A percentile compares a stretch with the other conserved stretches of the same genome.
Evolutionary conservation across 2,113 vertebrate species (phyloP).

Genomic region (Pavo muticus): DNA sequence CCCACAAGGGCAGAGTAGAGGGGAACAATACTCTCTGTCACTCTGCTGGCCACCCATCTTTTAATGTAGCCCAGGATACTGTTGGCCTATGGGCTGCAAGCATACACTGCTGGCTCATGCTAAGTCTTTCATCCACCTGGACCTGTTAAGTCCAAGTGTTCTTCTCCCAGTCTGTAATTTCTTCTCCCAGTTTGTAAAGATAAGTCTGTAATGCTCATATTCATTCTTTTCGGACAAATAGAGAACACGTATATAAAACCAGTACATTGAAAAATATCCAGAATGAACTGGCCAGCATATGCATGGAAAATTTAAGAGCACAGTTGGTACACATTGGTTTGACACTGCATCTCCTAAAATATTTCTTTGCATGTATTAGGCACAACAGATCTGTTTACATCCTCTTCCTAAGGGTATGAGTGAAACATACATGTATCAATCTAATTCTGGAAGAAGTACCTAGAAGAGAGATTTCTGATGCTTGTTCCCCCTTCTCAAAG

Average conservation of each 20-base stretch:
- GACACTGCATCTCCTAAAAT: background rate
- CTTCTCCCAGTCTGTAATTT: too few relatives aligned
- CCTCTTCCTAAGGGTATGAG: background rate
- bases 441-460: background rate
- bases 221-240: background rate
- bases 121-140: too few relatives aligned
- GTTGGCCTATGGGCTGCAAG: too few relatives aligned
- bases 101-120: too few relatives aligned
- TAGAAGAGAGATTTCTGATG: background rate
- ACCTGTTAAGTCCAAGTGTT: too few relatives aligned
- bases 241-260: background rate
- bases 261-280: background rate
- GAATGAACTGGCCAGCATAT: background rate
- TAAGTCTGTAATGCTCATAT: background rate
- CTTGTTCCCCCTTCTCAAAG: background rate
- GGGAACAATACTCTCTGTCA: too few relatives aligned
- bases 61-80: too few relatives aligned
- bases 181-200: too few relatives aligned
- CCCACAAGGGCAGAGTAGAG: too few relatives aligned
- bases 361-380: background rate
- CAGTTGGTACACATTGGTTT: fast-evolving
- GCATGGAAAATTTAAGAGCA: background rate
- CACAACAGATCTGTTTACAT: background rate
- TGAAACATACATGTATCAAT: background rate
- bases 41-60: too few relatives aligned